Conservation (phyloP, 2,113 vertebrate species). For the Parus major region DNA sequence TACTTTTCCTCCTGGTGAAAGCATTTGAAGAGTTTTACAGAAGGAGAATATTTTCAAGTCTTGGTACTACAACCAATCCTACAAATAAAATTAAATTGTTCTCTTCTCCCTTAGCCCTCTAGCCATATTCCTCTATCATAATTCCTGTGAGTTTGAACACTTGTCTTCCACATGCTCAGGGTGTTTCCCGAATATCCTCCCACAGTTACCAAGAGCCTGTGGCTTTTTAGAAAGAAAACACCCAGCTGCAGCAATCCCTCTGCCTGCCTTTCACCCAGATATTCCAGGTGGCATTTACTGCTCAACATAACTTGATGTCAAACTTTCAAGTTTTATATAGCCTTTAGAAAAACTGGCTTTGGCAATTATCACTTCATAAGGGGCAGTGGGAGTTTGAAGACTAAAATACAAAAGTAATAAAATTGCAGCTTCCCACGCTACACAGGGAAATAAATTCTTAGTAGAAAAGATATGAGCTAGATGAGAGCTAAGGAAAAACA, state of each 20-base stretch:
- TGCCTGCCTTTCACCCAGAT: constrained; percentile 15
- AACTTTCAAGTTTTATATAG: constrained; percentile 46
- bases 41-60: not conserved
- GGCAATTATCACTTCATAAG: constrained; percentile 58
- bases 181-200: not conserved
- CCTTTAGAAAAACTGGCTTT: constrained; percentile 49
- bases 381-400: constrained; percentile 64
- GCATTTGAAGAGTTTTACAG: not conserved
- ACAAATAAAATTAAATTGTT: not conserved
- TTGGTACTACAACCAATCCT: not conserved
- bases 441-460: constrained; percentile 32
- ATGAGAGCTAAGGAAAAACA: constrained; percentile 1
- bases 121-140: not conserved
- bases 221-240: not conserved
- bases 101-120: not conserved
- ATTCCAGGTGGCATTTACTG: constrained; percentile 20
- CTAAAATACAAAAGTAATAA: constrained; percentile 65
- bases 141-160: not conserved
- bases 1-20: not conserved
- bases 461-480: constrained; percentile 4
- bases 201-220: not conserved
- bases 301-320: not conserved
- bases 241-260: not conserved
- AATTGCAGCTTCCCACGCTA: constrained; percentile 61
- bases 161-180: not conserved